Percentiles rank a stretch among this genome's conserved stretches.
Conservation (phyloP, 1,140 invertebrate species). For the Drosophila nannoptera region DNA sequence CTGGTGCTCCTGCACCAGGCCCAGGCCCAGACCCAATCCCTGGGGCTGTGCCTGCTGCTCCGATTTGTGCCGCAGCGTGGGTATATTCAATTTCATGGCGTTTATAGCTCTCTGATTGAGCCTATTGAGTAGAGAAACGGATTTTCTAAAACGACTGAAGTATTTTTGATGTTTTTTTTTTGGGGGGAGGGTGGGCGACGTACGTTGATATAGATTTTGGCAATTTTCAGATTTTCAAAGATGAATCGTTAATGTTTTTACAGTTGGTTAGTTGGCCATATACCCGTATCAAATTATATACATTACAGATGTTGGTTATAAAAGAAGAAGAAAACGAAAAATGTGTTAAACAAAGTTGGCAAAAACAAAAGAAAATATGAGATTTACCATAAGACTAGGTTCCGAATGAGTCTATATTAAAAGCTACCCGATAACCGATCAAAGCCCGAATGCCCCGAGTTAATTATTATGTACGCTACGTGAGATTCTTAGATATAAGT, state of each 20-base stretch:
- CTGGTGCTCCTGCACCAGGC: slow-evolving; percentile 29
- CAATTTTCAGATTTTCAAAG: slow-evolving; percentile 15
- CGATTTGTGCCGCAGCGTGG: slow-evolving; percentile 48
- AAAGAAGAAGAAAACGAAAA: slow-evolving; percentile 65
- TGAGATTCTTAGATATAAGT: not conserved
- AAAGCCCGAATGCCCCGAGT: not conserved
- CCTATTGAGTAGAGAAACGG: slow-evolving; percentile 79
- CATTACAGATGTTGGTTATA: slow-evolving; percentile 43
- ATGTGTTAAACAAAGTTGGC: slow-evolving; percentile 48
- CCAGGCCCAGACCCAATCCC: slow-evolving; percentile 3
- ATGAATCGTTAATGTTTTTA: slow-evolving; percentile 42
- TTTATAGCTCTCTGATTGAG: slow-evolving; percentile 78
- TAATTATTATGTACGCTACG: slow-evolving; percentile 1
- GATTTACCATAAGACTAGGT: slow-evolving; percentile 19
- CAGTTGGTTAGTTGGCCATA: slow-evolving; percentile 59
- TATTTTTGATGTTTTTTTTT: slow-evolving; percentile 30
- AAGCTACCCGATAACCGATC: slow-evolving; percentile 36
- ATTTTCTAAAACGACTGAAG: slow-evolving; percentile 78
- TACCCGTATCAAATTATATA: slow-evolving; percentile 58
- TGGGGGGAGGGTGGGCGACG: slow-evolving; percentile 19
- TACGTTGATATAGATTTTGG: slow-evolving; percentile 25
- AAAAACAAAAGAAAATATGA: slow-evolving; percentile 28
- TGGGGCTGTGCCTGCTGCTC: slow-evolving; percentile 16
- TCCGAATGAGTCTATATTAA: not conserved
- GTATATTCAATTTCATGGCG: slow-evolving; percentile 77